Evolutionary conservation across 2,113 vertebrate species (phyloP).

Genomic region (Heterotilapia buettikoferi): DNA sequence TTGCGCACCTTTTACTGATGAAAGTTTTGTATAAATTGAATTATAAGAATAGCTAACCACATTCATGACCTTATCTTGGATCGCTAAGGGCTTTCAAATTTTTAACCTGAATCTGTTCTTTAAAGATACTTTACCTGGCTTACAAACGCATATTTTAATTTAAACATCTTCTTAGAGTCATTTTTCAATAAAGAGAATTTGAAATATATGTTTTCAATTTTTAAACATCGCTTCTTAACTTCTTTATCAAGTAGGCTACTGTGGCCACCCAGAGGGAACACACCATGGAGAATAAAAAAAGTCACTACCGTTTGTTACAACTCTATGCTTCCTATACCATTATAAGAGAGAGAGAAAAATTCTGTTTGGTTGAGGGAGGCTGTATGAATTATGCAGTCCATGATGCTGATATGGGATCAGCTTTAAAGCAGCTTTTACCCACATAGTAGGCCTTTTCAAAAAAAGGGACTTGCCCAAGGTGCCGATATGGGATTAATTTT

Average conservation of each 20-base stretch:
- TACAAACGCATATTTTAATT: not conserved
- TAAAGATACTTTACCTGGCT: not conserved
- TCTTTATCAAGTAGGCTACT: not conserved
- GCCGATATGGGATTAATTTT: constrained; percentile 4
- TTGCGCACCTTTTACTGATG: not conserved
- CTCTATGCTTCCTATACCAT: not conserved
- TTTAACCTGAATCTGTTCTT: not conserved
- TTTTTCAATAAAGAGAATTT: not conserved
- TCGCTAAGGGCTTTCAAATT: not conserved
- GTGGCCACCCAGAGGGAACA: not conserved
- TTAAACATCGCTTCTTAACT: not conserved
- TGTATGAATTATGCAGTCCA: not conserved
- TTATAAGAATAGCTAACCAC: not conserved
- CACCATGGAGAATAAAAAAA: not conserved
- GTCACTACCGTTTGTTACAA: not conserved
- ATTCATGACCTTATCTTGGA: not conserved
- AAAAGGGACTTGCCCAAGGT: not conserved
- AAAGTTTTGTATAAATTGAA: not conserved
- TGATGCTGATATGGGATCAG: not conserved
- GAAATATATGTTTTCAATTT: not conserved
- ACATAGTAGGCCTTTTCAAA: not conserved
- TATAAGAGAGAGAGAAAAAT: not conserved
- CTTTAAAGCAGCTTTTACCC: constrained; percentile 5
- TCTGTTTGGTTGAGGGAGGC: not conserved
- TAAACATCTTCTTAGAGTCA: not conserved